Evolutionary conservation across 2,797 vertebrate genomes (phyloP).

Genomic region (Squalus acanthias): DNA sequence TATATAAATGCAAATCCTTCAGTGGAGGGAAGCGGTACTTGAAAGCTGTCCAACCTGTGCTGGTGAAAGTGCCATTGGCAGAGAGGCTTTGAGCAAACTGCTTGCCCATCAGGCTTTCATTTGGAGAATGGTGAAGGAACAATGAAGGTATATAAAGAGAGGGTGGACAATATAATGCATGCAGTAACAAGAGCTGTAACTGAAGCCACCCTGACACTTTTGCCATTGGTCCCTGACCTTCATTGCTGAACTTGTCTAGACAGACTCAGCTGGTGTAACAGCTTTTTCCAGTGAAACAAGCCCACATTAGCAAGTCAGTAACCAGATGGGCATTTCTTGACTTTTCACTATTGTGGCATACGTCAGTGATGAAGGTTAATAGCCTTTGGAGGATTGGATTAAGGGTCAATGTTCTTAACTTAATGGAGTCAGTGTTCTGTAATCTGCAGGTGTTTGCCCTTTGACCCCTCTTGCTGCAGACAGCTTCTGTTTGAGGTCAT

Average conservation of each 20-base stretch:
- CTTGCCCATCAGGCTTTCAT: not conserved
- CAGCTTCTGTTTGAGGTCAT: not conserved
- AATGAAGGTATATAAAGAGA: not conserved
- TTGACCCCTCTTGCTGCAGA: not conserved
- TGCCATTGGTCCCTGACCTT: not conserved
- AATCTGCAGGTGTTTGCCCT: not conserved
- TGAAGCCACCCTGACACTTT: not conserved
- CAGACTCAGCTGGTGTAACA: not conserved
- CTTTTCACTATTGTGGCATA: not conserved
- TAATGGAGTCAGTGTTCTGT: not conserved
- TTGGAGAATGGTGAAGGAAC: not conserved
- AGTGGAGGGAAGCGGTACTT: not conserved
- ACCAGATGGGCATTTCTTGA: not conserved
- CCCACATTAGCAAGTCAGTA: not conserved
- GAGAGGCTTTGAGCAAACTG: not conserved
- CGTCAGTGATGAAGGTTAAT: not conserved
- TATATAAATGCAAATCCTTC: not conserved
- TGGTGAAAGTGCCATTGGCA: not conserved
- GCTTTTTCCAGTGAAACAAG: not conserved
- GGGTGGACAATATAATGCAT: not conserved
- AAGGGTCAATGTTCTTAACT: not conserved
- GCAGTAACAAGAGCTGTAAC: not conserved
- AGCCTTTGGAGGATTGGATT: slow-evolving; percentile 6
- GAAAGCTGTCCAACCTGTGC: not conserved
- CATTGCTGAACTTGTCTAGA: not conserved